phyloP scores from a whole-genome alignment of 1,140 invertebrate species.

The Drosophila erecta region DNA sequence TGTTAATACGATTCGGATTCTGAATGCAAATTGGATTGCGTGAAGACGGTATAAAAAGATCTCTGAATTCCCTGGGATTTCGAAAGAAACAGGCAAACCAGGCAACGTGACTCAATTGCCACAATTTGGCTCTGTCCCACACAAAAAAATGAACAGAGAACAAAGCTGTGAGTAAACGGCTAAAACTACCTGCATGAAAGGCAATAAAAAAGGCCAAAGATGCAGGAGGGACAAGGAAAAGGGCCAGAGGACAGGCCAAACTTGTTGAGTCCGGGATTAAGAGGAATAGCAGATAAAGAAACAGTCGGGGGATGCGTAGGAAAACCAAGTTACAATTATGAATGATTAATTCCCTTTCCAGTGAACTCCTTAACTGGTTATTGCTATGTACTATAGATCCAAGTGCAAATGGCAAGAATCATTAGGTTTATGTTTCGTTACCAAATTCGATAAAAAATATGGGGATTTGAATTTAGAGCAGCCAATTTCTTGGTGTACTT shows the following conservation, averaged over 20 bases:
- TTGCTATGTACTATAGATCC: conserved; percentile 22
- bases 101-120: conserved; percentile 60
- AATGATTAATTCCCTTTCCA: conserved; percentile 53
- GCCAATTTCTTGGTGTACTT: too few relatives aligned
- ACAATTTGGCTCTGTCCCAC: conserved; percentile 53
- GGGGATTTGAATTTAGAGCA: too few relatives aligned
- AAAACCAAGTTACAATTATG: conserved; percentile 60
- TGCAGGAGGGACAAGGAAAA: conserved; percentile 10
- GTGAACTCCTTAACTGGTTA: conserved; percentile 40
- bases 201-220: conserved; percentile 40
- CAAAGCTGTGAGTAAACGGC: conserved; percentile 25
- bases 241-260: conserved; percentile 38
- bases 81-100: conserved; percentile 6
- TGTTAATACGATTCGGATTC: conserved; percentile 21
- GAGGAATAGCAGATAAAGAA: conserved; percentile 44
- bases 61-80: conserved; percentile 17
- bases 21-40: conserved; percentile 40
- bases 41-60: conserved; percentile 12
- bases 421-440: conserved; percentile 3
- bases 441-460: neutral
- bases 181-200: conserved; percentile 46
- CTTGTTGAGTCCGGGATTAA: conserved; percentile 43
- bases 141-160: conserved; percentile 9
- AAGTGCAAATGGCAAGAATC: neutral
- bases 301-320: conserved; percentile 20